Conservation (phyloP, 2,113 vertebrate species). For the Corythoichthys haematopterus region DNA sequence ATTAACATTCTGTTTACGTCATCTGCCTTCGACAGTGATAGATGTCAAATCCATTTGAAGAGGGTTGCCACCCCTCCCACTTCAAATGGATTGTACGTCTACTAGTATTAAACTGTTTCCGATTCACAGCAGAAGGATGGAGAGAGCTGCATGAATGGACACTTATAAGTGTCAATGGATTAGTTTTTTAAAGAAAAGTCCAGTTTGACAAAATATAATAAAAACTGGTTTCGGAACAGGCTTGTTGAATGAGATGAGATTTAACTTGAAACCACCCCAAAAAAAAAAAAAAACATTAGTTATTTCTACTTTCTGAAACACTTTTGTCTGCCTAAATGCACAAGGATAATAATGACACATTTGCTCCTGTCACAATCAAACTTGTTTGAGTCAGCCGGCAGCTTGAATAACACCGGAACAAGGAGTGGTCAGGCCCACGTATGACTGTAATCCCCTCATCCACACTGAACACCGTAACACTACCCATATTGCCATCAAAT, state of each 20-base stretch:
- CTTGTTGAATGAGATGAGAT: not conserved
- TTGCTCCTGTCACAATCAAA: slow-evolving; percentile 28
- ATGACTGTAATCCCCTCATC: slow-evolving; percentile 10
- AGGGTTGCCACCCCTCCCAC: too few species aligned
- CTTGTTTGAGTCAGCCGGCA: slow-evolving; percentile 43
- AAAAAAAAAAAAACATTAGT: not conserved
- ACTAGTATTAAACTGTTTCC: too few species aligned
- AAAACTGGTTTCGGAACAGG: not conserved
- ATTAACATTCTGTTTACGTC: too few species aligned
- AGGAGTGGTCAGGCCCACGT: slow-evolving; percentile 47
- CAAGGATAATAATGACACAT: slow-evolving; percentile 3
- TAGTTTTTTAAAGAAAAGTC: not conserved
- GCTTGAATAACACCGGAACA: slow-evolving; percentile 24
- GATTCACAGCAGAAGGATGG: too few species aligned
- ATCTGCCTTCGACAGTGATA: too few species aligned
- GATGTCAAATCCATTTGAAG: too few species aligned
- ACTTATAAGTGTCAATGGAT: not conserved
- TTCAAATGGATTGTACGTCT: too few species aligned
- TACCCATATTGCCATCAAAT: not conserved
- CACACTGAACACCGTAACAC: not conserved
- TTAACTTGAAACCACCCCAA: not conserved
- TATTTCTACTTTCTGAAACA: not conserved
- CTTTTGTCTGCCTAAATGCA: not conserved
- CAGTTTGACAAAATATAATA: not conserved
- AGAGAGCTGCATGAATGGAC: too few species aligned